Base-by-base conservation (phyloP, 2,113 vertebrate species). In the Oryzias curvinotus region DNA sequence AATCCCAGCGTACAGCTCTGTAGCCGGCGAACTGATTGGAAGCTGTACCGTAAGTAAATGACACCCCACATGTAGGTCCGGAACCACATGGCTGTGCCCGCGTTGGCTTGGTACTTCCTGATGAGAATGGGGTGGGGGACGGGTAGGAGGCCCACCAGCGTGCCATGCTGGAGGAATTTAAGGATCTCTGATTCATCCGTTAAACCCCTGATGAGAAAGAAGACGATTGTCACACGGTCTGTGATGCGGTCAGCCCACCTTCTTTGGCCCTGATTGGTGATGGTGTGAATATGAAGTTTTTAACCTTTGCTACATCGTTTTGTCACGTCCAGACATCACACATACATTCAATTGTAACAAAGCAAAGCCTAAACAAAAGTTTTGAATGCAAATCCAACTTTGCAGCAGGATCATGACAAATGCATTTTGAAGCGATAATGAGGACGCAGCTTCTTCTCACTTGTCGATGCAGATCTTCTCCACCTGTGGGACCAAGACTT, bases 381-480 rank as follows among this genome's bases (percentile, higher is more conserved):
- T 36, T 36, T 12, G 3, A 2, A 36, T 13, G 36, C 7, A 36
- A 36, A 36, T 12, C 36, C 5, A 28, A 28, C 26, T 6, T 36
- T 36, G 10, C 36, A 36, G 36, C 8, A 36, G 10, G 12, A 10
- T 36, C 12, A 12, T 10, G 36, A 36, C 36, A 36, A 12, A 36
- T 36, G 12, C 36, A 3, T 0, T 36, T 2, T 36, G 36, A 36
- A 36, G 10, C 8, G 12, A 36, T 3, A 36, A 12, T 45, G 17
- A 17, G 28, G 45, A 4, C 14, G 0, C 41, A 4, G 1, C 5
- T 2, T 30, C 41, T 19, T 63, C 95, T 88, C 85, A 99, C 97
- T 99, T 99, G 92, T 99, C 97, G 36, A 99, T 99, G 87, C 97
- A 99, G 77, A 99, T 99, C 88, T 99, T 99, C 88, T 99, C 97